Conservation (phyloP, 2,797 vertebrate species). For the Todus mexicanus region DNA sequence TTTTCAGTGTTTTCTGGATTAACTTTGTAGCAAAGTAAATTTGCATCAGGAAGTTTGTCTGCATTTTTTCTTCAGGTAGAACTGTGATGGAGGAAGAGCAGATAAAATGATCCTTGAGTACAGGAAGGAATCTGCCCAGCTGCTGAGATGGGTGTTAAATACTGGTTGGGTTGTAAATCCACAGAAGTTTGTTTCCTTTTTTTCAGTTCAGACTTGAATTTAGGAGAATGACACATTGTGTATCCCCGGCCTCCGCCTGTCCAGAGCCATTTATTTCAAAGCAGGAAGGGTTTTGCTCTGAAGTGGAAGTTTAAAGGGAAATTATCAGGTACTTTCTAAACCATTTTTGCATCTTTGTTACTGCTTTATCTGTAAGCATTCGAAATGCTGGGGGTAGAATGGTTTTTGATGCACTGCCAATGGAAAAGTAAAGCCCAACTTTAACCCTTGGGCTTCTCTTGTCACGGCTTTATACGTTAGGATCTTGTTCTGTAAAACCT, state of each 20-base stretch:
- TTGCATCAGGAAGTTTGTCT: neutral
- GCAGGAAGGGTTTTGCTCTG: neutral
- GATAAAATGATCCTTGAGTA: neutral
- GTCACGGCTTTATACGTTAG: neutral
- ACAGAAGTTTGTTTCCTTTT: slow-evolving; percentile 12
- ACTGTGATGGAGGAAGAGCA: neutral
- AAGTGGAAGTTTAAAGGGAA: slow-evolving; percentile 35
- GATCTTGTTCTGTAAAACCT: neutral
- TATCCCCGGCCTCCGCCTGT: neutral
- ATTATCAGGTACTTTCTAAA: slow-evolving; percentile 23
- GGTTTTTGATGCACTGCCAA: neutral
- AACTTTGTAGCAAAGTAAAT: neutral
- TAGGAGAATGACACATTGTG: neutral
- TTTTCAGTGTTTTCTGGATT: neutral
- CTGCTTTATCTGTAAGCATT: slow-evolving; percentile 12
- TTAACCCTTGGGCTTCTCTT: neutral
- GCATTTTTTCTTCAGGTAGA: neutral
- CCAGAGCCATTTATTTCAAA: slow-evolving; percentile 26
- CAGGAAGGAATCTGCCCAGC: neutral
- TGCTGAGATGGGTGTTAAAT: neutral
- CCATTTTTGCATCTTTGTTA: slow-evolving; percentile 15
- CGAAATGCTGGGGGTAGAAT: neutral
- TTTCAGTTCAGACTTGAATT: neutral
- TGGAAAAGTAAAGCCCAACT: neutral
- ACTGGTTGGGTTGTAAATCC: neutral